Conservation (phyloP, 2,113 vertebrate genomes). For the Syngnathoides biaculeatus region DNA sequence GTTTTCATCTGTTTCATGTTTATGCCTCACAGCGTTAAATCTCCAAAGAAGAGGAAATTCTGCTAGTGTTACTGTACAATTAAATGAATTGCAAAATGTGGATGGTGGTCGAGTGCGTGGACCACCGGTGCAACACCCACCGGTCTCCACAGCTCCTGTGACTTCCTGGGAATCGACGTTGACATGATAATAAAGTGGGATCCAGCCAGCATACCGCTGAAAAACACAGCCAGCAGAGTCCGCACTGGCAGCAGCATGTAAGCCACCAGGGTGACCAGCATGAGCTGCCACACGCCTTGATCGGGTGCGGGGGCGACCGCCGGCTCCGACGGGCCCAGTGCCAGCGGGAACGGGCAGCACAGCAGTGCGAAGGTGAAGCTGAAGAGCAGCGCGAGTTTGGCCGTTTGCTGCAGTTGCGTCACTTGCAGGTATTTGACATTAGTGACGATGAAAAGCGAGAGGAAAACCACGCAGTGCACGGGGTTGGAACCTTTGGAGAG, state of each 20-base stretch:
- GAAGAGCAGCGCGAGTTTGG: conserved; percentile 91
- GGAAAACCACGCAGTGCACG: conserved; percentile 95
- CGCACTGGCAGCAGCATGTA: conserved; percentile 93
- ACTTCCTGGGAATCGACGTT: conserved; percentile 81
- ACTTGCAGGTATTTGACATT: conserved; percentile 96
- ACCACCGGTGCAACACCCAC: conserved; percentile 71
- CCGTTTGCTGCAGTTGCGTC: conserved; percentile 95
- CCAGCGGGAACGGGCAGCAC: conserved; percentile 91
- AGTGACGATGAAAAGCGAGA: conserved; percentile 95
- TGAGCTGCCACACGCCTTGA: conserved; percentile 95
- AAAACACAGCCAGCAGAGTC: conserved; percentile 87
- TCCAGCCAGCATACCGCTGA: conserved; percentile 86
- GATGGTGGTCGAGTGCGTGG: neutral
- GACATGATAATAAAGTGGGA: conserved; percentile 92
- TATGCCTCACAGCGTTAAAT: no score
- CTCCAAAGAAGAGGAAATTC: neutral
- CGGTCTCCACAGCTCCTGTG: conserved; percentile 87
- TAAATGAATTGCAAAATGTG: neutral
- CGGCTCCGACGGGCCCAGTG: conserved; percentile 61
- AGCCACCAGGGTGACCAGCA: conserved; percentile 94
- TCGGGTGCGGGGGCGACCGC: conserved; percentile 78
- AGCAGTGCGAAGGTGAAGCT: conserved; percentile 96
- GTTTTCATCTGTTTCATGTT: no score
- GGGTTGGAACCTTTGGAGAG: conserved; percentile 94
- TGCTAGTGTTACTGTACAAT: neutral